phyloP scores from a whole-genome alignment of 2,888 invertebrate species.

The Cheilosia variabilis region DNA sequence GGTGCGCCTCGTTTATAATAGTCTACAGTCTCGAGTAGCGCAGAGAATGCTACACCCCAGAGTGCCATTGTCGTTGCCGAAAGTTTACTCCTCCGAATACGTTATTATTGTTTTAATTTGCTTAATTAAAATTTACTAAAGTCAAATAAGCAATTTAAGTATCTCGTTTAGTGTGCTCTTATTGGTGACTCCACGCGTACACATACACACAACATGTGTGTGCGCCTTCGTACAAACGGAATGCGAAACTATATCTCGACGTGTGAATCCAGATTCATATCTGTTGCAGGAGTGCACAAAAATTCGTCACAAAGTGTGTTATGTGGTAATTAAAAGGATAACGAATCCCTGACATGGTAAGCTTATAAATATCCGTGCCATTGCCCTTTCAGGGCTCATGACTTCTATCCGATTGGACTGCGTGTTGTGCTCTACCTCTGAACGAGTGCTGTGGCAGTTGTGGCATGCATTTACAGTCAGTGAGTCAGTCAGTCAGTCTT shows the following conservation, averaged over 20 bases:
- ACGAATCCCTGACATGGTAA: constrained; percentile 41
- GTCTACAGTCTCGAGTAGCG: constrained; percentile 1
- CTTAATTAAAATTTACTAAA: constrained; percentile 74
- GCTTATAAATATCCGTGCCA: constrained; percentile 3
- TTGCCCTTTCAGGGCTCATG: constrained; percentile 52
- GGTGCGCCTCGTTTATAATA: constrained; percentile 4
- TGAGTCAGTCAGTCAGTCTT: constrained; percentile 40
- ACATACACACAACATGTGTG: background rate
- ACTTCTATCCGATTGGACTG: constrained; percentile 44
- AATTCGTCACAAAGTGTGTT: constrained; percentile 37
- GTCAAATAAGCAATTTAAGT: constrained; percentile 56
- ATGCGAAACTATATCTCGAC: constrained; percentile 37
- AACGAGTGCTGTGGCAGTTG: constrained; percentile 5
- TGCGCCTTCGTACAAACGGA: background rate
- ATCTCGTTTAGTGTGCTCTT: constrained; percentile 1
- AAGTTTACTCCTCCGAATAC: constrained; percentile 6
- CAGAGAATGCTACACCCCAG: constrained; percentile 16
- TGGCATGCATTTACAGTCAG: background rate
- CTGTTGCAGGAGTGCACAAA: constrained; percentile 31
- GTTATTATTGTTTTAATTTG: constrained; percentile 60
- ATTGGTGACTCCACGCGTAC: background rate
- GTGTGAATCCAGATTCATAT: constrained; percentile 49
- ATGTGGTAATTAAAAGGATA: constrained; percentile 64
- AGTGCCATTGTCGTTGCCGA: constrained; percentile 13
- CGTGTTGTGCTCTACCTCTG: constrained; percentile 33